phyloP scores from a whole-genome alignment of 2,888 invertebrate genomes.

The Melipona bicolor region DNA sequence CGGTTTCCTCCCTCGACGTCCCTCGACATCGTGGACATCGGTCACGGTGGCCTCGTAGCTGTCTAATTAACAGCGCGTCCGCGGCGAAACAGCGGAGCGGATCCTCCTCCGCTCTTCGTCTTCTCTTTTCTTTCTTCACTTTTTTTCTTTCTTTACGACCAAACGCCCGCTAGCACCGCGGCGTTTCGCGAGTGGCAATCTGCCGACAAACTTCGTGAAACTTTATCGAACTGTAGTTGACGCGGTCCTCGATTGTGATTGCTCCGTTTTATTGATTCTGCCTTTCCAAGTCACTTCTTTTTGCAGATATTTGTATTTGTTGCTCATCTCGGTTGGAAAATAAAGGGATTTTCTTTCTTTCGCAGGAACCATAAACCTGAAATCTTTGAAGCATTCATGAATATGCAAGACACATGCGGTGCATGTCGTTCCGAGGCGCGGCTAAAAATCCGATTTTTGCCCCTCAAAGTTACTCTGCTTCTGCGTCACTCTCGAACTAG shows the following conservation, averaged over 20 bases:
- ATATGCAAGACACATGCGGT: neutral
- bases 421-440: neutral
- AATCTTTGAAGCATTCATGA: neutral
- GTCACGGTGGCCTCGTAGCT: constrained; percentile 46
- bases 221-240: neutral
- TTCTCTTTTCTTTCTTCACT: neutral
- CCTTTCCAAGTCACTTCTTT: too few relatives aligned
- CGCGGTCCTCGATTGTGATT: too few relatives aligned
- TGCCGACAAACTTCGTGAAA: neutral
- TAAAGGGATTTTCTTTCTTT: too few relatives aligned
- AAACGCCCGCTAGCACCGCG: constrained; percentile 7
- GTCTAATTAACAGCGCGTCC: constrained; percentile 61
- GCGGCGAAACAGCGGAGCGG: neutral
- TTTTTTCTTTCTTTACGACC: constrained; percentile 17
- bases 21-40: constrained; percentile 14
- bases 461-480: neutral
- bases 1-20: neutral
- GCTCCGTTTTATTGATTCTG: neutral
- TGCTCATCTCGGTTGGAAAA: too few relatives aligned
- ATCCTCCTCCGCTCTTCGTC: neutral
- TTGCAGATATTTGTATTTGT: too few relatives aligned
- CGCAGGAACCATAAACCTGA: neutral
- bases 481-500: too few relatives aligned
- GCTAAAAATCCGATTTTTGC: neutral
- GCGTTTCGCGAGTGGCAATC: neutral